Evolutionary conservation across 30 jellyfish, hydroid and myxozoan genomes (phyloP).

Genomic region (Hydractinia symbiolongicarpus): DNA sequence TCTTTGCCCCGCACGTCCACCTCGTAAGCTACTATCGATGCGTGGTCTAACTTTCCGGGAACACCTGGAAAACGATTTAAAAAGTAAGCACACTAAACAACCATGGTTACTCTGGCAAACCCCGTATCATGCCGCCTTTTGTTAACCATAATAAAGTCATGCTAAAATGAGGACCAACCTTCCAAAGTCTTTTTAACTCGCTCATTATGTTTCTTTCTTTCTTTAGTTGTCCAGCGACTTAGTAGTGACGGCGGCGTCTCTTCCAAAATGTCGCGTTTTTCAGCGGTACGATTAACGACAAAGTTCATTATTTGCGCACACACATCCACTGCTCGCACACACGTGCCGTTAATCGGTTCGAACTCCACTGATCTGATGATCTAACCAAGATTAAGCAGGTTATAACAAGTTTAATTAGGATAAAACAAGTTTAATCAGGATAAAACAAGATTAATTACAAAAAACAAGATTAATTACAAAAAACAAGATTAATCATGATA

Average conservation of each 20-base stretch:
- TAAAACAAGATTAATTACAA: no score
- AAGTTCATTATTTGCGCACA: constrained; percentile 67
- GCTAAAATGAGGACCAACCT: background rate
- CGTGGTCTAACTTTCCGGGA: constrained; percentile 87
- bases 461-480: no score
- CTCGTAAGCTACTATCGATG: constrained; percentile 70
- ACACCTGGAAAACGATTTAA: constrained; percentile 2
- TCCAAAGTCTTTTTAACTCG: constrained; percentile 41
- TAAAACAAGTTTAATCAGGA: no score
- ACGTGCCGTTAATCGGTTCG: background rate
- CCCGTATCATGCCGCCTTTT: no score
- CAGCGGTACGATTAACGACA: constrained; percentile 48
- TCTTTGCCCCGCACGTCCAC: constrained; percentile 47
- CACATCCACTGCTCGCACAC: constrained; percentile 46
- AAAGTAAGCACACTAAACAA: background rate
- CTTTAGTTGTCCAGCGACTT: constrained; percentile 32
- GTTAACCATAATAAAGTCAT: background rate
- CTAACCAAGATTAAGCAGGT: background rate
- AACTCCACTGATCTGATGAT: background rate
- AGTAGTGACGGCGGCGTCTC: constrained; percentile 26
- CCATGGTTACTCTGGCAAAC: no score
- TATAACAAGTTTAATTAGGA: no score
- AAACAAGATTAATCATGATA: no score
- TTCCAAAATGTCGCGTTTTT: constrained; percentile 52
- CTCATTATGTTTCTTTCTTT: constrained; percentile 42